These are phyloP conservation scores for Trichogramma pretiosum DNA, from an alignment of 1,140 invertebrate species.

Conservation along the genomic window DNA sequence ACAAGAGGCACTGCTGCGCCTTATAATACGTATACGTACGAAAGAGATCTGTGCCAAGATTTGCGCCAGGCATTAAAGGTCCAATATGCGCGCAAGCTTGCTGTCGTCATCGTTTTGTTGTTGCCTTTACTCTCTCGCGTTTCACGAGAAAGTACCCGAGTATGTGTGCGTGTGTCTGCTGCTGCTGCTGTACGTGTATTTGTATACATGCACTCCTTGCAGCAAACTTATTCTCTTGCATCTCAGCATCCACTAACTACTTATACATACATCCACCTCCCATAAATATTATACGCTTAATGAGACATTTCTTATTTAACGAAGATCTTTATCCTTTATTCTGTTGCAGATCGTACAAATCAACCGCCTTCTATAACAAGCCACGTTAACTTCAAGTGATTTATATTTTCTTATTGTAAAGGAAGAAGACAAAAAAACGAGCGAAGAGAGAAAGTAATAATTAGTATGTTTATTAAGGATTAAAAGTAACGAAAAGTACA, in stretches of 20 bases:
- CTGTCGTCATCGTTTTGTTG: too few species aligned
- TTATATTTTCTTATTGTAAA: conserved; percentile 47
- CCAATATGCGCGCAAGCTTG: too few species aligned
- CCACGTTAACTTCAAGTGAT: conserved; percentile 49
- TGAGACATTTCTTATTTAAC: conserved; percentile 10
- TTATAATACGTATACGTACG: too few species aligned
- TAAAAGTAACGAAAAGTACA: too few species aligned
- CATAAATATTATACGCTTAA: conserved; percentile 6
- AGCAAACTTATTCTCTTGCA: neutral
- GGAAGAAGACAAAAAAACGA: conserved; percentile 18
- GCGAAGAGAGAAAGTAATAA: conserved; percentile 30
- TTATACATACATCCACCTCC: neutral
- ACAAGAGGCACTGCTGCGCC: conserved; percentile 6
- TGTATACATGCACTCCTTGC: conserved; percentile 10
- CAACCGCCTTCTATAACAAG: conserved; percentile 48
- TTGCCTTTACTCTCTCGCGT: too few species aligned
- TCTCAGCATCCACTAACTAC: neutral
- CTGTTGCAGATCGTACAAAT: conserved; percentile 48
- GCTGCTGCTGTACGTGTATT: too few species aligned
- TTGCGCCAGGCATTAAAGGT: too few species aligned
- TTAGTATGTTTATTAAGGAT: conserved; percentile 47
- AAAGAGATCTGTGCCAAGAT: conserved; percentile 13
- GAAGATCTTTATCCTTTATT: neutral
- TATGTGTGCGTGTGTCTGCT: conserved; percentile 4
- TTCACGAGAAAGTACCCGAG: too few species aligned